Conservation (phyloP, 2,888 invertebrate species). For the Metallyticus violacea region DNA sequence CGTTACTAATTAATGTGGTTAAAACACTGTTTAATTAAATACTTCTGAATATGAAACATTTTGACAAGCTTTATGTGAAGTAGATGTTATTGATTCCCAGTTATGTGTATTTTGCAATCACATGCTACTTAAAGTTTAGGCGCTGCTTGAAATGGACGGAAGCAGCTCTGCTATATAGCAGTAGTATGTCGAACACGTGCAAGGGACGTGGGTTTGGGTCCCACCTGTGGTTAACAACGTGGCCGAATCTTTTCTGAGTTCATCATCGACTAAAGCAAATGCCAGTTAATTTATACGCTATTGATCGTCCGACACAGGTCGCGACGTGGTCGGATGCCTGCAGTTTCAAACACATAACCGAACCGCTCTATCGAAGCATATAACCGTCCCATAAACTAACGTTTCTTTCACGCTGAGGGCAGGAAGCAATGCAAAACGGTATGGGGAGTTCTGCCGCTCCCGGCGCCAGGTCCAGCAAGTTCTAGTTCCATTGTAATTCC, state of each 20-base stretch:
- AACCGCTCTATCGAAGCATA: neutral
- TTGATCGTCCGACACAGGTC: neutral
- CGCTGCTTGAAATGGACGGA: neutral
- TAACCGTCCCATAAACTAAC: neutral
- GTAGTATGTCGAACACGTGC: neutral
- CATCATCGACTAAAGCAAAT: neutral
- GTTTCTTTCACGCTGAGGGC: neutral
- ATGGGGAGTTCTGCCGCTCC: neutral
- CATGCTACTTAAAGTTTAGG: too few species aligned
- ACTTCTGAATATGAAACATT: too few species aligned
- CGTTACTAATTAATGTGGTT: too few species aligned
- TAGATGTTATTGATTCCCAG: too few species aligned
- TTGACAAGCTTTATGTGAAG: too few species aligned
- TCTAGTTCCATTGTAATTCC: neutral
- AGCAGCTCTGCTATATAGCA: neutral
- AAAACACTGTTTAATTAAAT: too few species aligned
- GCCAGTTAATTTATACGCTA: neutral
- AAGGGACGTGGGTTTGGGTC: neutral
- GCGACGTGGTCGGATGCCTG: neutral
- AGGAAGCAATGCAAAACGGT: neutral
- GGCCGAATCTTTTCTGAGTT: neutral
- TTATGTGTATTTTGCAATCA: too few species aligned
- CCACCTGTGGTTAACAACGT: neutral
- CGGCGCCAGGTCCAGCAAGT: neutral
- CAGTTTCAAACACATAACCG: neutral